Base-by-base conservation (phyloP, 2,797 vertebrate genomes). In the Arctocebus calabarensis region DNA sequence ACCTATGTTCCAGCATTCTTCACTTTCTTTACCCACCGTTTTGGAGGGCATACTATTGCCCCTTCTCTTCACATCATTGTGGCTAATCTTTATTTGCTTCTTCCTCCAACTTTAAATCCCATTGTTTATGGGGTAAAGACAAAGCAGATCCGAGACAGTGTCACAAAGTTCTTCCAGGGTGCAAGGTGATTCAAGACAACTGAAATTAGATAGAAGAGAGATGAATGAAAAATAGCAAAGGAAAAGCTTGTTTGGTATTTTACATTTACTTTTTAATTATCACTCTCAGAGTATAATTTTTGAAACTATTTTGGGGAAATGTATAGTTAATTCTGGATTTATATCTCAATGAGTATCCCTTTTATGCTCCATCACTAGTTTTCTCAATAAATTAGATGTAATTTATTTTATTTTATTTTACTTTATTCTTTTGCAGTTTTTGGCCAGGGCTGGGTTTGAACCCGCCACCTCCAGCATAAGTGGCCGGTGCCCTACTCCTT, bases 91-190 rank as follows among this genome's bases (percentile, higher is more conserved):
- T 98, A 98, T 48, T 85, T 98, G 8, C 91, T 98, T 17, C 32
- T 96, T 3, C 97, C 97, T 3, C 97, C 97, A 43, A 95, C 97
- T 64, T 62, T 98, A 74, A 98, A 98, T 48, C 97, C 96, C 23
- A 93, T 98, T 84, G 91, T 98, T 68, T 98, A 98, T 34, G 97
- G 95, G 1, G 61, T 97, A 27, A 98, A 97, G 52, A 97, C 97
- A 16, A 97, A 96, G 61, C 92, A 97, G 86, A 98, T 97, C 16
- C 37, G 73, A 16, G 93, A 98, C 11, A 95, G 62, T 74, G 73
- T 97, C 23, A 74, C 94, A 59, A 95, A 85, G 12, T 27, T 97
- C 34, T 95, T 97, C 29, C 7, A 88, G 83, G 1, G 10, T 32
- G 4, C 29, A 85, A 77, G 22, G 25, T 88, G 25, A 85, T 85